Evolutionary conservation across 2,113 vertebrate genomes (phyloP).

Genomic region (Platysternon megacephalum): DNA sequence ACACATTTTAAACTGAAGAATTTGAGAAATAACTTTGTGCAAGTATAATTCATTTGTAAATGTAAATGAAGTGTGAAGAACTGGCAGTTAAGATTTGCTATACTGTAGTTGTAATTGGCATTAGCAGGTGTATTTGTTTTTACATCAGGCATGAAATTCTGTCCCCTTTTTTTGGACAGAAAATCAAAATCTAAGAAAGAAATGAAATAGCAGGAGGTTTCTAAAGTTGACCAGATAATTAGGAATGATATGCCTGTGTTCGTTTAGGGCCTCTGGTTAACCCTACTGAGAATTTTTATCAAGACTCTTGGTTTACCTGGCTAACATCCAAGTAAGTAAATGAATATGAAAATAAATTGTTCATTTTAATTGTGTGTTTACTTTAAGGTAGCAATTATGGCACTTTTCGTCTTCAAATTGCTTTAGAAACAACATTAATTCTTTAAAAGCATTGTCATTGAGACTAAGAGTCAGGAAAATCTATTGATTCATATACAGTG

Average conservation of each 20-base stretch:
- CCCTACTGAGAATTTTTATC: not conserved
- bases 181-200: conserved; percentile 1
- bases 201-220: not conserved
- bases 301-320: not conserved
- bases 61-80: not conserved
- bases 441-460: not conserved
- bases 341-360: not conserved
- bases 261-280: not conserved
- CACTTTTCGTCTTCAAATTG: not conserved
- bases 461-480: not conserved
- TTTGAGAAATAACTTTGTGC: not conserved
- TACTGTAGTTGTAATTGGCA: not conserved
- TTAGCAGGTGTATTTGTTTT: not conserved
- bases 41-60: conserved; percentile 32
- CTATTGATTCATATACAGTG: not conserved
- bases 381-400: not conserved
- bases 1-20: not conserved
- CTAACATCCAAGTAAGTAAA: conserved; percentile 3
- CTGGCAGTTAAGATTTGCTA: not conserved
- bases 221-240: not conserved
- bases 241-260: not conserved
- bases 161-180: not conserved
- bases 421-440: not conserved
- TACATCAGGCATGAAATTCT: conserved; percentile 9
- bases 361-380: conserved; percentile 8